Base-by-base conservation (phyloP, 1,140 invertebrate species). In the Coptotermes formosanus region DNA sequence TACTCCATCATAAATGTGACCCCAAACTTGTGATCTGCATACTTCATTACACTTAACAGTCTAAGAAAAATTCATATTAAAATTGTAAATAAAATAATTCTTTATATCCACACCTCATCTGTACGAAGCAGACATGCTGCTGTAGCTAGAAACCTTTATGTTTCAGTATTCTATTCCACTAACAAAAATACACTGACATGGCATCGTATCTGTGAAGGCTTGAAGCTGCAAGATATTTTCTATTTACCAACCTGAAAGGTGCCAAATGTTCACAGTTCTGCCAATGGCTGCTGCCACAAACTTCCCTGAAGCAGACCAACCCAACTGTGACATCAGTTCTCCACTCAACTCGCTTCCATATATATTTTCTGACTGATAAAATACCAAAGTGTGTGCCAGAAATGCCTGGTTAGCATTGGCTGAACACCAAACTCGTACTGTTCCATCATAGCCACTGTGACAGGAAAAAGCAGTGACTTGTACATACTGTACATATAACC, bases 391-490 rank as follows among this genome's bases (percentile, higher is more conserved):
- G 84, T 93, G 93, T 88, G 94, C 93, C 64, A 94, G 89, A 82
- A 90, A 89, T 69, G 90, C 89, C 52, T 91, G 90, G 25, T 89
- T 90, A 69, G 90, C 90, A 86, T 90, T 90, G 32, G 90, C 90
- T 81, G 90, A 90, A 88, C 88, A 91, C 94, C 94, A 94, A 11
- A 94, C 89, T n/a, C 94, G 89, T 0, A 94, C 92, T n/a, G 93
- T 94, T n/a, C 94, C 93, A 90, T 95, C 94, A 88, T 92, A 93
- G 6, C 93, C 94, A 90, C 93, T 93, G 87, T 84, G 88, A 83
- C 59, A 89, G 52, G 87, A 86, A 82, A 55, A 0, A 55, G 19
- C 14, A 55, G 6, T 55, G 52, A 16, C 52, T 55, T 55, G 19
- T 19, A 19, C 19, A 19, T 55, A 21, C 52, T 21, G 52, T 55